Evolutionary conservation across 2,113 vertebrate species (phyloP).

Genomic region (Coryphaenoides rupestris): DNA sequence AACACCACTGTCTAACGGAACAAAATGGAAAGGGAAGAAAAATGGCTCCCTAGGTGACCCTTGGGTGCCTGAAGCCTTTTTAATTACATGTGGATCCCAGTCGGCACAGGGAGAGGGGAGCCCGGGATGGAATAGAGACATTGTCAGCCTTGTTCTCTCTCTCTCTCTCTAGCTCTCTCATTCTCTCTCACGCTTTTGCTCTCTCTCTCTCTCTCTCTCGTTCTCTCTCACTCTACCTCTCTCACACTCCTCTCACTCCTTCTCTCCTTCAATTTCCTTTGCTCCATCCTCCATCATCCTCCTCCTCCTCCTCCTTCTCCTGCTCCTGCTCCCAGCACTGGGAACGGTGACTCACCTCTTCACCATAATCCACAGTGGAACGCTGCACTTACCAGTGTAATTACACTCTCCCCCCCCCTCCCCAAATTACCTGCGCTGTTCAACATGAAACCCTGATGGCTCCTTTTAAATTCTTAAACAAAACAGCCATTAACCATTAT

Average conservation of each 20-base stretch:
- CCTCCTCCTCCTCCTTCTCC: neutral
- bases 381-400: no score
- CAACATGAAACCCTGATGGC: constrained; percentile 25
- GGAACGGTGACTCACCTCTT: constrained; percentile 53
- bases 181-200: neutral
- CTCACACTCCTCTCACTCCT: no score
- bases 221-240: constrained; percentile 5
- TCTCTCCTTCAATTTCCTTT: neutral
- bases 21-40: neutral
- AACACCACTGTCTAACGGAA: constrained; percentile 51
- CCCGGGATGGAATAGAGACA: constrained; percentile 29
- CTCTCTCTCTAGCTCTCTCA: neutral
- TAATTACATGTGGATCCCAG: constrained; percentile 56
- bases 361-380: constrained; percentile 25
- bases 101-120: constrained; percentile 13
- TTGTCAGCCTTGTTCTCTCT: constrained; percentile 27
- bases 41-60: constrained; percentile 40
- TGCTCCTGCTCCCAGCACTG: neutral
- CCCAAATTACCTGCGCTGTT: constrained; percentile 23
- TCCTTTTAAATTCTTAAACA: no score
- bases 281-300: no score
- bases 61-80: constrained; percentile 40
- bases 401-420: no score
- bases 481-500: no score
- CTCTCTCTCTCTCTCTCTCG: neutral